phyloP scores from a whole-genome alignment of 2,888 invertebrate species.

The Chymomyza fuscimana region DNA sequence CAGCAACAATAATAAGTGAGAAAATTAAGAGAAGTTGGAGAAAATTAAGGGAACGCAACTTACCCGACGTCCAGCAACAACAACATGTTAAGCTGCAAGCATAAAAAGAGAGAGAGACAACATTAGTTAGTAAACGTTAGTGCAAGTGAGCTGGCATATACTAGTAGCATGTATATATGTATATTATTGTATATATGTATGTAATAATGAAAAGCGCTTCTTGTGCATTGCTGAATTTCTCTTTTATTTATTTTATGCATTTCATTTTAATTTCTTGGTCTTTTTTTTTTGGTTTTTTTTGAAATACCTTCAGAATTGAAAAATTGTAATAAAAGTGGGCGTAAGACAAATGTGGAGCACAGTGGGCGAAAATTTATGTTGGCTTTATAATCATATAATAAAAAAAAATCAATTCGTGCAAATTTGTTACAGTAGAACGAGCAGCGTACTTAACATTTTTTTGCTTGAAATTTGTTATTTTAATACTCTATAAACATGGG shows the following conservation, averaged over 20 bases:
- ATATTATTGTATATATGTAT: no score
- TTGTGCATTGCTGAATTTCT: no score
- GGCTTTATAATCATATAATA: constrained; percentile 60
- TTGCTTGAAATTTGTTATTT: constrained; percentile 20
- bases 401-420: constrained; percentile 50
- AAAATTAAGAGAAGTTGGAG: background rate
- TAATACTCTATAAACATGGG: constrained; percentile 57
- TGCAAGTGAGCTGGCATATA: background rate
- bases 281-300: constrained; percentile 18
- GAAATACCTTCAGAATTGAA: constrained; percentile 25
- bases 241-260: constrained; percentile 5
- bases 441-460: background rate
- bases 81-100: constrained; percentile 59
- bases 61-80: constrained; percentile 41
- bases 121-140: background rate
- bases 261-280: constrained; percentile 5
- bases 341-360: background rate
- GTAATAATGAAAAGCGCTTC: no score
- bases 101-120: constrained; percentile 6
- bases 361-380: constrained; percentile 54
- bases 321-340: constrained; percentile 33
- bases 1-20: background rate
- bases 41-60: constrained; percentile 30
- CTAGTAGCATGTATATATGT: no score
- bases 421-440: constrained; percentile 52